Conservation (phyloP, 2,888 invertebrate species). For the Drosophila eohydei region DNA sequence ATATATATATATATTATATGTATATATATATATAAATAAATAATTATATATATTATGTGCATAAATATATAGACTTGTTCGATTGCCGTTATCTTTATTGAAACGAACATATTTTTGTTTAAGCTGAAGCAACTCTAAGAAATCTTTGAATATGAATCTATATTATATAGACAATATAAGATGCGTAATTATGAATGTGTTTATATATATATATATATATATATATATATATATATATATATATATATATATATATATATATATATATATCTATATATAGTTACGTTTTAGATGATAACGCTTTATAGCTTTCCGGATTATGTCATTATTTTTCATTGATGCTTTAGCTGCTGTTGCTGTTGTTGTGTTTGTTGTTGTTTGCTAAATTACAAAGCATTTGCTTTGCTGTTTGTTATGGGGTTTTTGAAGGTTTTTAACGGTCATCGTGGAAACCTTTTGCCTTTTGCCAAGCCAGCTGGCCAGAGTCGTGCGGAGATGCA, state of each 20-base stretch:
- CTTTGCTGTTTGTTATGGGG: slow-evolving; percentile 30
- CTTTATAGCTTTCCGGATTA: slow-evolving; percentile 54
- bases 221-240: slow-evolving; percentile 4
- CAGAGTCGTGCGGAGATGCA: slow-evolving; percentile 65
- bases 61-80: not conserved
- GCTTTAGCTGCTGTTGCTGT: not conserved
- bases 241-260: not conserved
- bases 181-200: slow-evolving; percentile 4
- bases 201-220: not conserved
- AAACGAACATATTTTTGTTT: not conserved
- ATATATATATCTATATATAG: not conserved
- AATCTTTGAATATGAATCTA: not conserved
- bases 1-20: not conserved
- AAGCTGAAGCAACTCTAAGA: not conserved
- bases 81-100: not conserved
- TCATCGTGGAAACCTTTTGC: slow-evolving; percentile 61
- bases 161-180: not conserved
- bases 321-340: slow-evolving; percentile 48
- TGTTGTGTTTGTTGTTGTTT: slow-evolving; percentile 2
- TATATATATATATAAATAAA: not conserved
- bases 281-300: slow-evolving; percentile 35
- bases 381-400: slow-evolving; percentile 39
- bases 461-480: slow-evolving; percentile 24
- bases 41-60: not conserved
- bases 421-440: slow-evolving; percentile 59